Percentiles rank a stretch among this genome's conserved stretches.
phyloP scores from a whole-genome alignment of 1,140 invertebrate genomes.

The Drosophila kepulauana region DNA sequence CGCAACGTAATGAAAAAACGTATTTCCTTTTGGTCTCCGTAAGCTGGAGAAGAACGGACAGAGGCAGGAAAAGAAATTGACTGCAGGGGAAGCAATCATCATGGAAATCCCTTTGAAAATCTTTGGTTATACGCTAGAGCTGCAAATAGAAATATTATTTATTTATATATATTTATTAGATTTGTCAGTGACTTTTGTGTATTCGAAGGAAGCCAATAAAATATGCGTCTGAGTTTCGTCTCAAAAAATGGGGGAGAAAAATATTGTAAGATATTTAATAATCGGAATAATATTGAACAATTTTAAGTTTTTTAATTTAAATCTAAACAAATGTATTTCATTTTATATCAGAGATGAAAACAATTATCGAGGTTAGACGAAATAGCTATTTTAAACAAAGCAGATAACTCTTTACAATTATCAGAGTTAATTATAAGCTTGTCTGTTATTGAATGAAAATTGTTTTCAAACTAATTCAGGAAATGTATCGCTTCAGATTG shows the following conservation, averaged over 20 bases:
- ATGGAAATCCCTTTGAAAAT: slow-evolving; percentile 36
- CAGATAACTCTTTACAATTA: no score
- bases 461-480: no score
- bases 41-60: neutral
- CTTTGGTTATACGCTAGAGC: slow-evolving; percentile 12
- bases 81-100: slow-evolving; percentile 6
- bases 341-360: no score
- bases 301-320: no score
- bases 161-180: slow-evolving; percentile 68
- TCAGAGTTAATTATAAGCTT: no score
- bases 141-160: slow-evolving; percentile 56
- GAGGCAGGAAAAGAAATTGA: neutral
- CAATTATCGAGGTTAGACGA: no score
- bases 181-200: slow-evolving; percentile 22
- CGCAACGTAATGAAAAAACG: slow-evolving; percentile 78
- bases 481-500: no score
- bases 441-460: no score
- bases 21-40: slow-evolving; percentile 43
- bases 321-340: no score
- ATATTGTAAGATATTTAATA: no score
- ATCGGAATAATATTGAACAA: no score
- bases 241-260: neutral
- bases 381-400: no score
- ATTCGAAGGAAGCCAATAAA: slow-evolving; percentile 18
- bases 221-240: neutral